Evolutionary conservation across 2,113 vertebrate genomes (phyloP), one percentile per base, ranked within the genome.

Genomic region (Pluvialis apricaria): DNA sequence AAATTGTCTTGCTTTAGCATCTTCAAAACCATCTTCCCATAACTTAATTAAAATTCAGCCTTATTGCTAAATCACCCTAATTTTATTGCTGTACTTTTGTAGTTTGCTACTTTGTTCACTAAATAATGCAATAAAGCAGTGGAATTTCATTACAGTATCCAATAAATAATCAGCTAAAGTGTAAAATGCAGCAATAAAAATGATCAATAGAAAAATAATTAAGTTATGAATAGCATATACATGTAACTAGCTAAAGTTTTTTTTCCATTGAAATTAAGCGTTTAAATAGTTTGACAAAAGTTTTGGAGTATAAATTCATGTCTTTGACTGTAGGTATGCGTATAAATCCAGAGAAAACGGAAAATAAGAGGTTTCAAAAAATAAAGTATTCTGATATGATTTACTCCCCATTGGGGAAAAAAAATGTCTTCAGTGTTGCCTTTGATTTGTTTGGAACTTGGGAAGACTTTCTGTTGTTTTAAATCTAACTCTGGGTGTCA

Each of bases 61-160:
- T 95, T 97, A 95, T 95, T 97, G 90, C 69, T 97, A 96, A 96
- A 96, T 96, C 80, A 94, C 65, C 84, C 97, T 96, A 96, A 97
- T 97, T 97, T 97, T 97, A 97, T 96, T 97, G 80, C 60, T 96
- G 38, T 88, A 49, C 55, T 97, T 97, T 32, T 93, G 20, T 64
- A 89, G 51, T 95, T 96, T 95, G 81, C 62, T 88, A 86, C 72
- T 96, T 82, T 95, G 38, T 96, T 97, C 96, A 92, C 54, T 79
- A 97, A 96, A 96, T 96, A 97, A 96, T 97, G 47, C 88, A 96
- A 94, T 97, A 96, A 97, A 91, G 73, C 68, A 83, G 12, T 94
- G 83, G 58, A 96, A 95, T 91, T 96, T 97, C 42, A 95, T 97
- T 97, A 91, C 29, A 62, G 18, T 91, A 72, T 80, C 62, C 80